Base-by-base conservation (phyloP, 2,888 invertebrate species). In the Panzeria rudis region DNA sequence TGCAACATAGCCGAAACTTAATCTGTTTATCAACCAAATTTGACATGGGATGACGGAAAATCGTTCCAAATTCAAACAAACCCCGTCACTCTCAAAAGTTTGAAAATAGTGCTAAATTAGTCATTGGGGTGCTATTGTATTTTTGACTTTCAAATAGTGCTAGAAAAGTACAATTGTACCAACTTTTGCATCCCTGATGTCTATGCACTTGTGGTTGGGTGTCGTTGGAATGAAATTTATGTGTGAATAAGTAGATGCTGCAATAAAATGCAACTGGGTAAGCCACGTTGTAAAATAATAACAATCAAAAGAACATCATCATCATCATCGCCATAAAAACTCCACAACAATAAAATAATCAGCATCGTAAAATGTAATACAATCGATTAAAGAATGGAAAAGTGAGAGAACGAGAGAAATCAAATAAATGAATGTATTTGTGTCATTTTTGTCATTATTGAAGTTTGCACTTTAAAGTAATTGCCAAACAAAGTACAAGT, bases 381-480 rank as follows among this genome's bases (percentile, higher is more conserved):
- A 83, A 83, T 83, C 77, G 59, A 59, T 66, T 29, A 69, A 73
- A 17, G 7, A 25, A 54, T 71, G 25, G 59, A 35, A 15, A n/a
- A 52, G 15, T 41, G 7, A 29, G 32, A 56, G 44, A 59, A 50
- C 61, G 23, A 17, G 32, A 59, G 75, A 35, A 20, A 71, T 13
- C 38, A n/a, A 15, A 1, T 68, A 35, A 73, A 69, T 79, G 2
- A 76, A 75, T 85, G 81, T 38, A 82, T 73, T 69, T 81, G 84
- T 85, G 84, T 71, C 85, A 77, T 61, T 75, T 56, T 66, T 73
- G 77, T 68, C 72, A 80, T 71, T 76, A 78, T 84, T 77, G 78
- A 77, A 50, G 56, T 78, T 56, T 85, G 66, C 82, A 71, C 66
- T 78, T 73, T 64, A 64, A 64, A 59, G 17, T 62, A 78, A 78